These are phyloP conservation scores for Hetaerina titia DNA, from an alignment of 2,888 invertebrate genomes.

Conservation along the genomic window DNA sequence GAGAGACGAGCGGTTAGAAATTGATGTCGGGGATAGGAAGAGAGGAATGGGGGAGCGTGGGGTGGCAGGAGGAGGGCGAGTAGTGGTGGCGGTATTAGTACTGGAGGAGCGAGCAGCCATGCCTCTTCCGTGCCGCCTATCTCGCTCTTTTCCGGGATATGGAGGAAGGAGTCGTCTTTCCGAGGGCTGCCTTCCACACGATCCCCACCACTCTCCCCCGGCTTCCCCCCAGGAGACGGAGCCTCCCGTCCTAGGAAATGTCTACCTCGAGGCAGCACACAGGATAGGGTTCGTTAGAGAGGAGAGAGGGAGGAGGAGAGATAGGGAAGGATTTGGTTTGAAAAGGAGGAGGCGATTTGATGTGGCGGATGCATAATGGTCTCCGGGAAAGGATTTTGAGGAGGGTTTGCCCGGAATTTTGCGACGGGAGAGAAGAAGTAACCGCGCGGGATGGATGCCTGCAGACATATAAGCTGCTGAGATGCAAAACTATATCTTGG, in stretches of 20 bases:
- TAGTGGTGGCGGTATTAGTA: too few relatives aligned
- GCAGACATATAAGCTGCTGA: too few relatives aligned
- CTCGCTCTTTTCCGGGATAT: not conserved
- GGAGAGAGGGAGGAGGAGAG: not conserved
- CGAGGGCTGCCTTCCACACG: not conserved
- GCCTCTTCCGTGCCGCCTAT: constrained; percentile 4
- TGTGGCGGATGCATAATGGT: constrained; percentile 60
- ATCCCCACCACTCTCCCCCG: not conserved
- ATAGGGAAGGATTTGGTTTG: not conserved
- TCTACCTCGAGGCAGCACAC: constrained; percentile 33
- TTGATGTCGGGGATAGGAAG: not conserved
- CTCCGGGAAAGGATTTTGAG: constrained; percentile 43
- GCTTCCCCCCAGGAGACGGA: not conserved
- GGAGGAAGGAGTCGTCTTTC: not conserved
- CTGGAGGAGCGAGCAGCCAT: not conserved
- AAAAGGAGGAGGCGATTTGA: constrained; percentile 7
- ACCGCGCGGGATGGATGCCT: not conserved
- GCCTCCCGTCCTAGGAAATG: constrained; percentile 29
- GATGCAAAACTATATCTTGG: too few relatives aligned
- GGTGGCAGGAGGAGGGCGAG: not conserved
- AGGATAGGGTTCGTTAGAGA: constrained; percentile 51
- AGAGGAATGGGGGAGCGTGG: not conserved
- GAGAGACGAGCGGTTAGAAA: not conserved
- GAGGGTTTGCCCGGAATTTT: not conserved
- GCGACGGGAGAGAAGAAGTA: not conserved